Base-by-base conservation (phyloP, 1,140 invertebrate genomes). In the Magallana gigas region DNA sequence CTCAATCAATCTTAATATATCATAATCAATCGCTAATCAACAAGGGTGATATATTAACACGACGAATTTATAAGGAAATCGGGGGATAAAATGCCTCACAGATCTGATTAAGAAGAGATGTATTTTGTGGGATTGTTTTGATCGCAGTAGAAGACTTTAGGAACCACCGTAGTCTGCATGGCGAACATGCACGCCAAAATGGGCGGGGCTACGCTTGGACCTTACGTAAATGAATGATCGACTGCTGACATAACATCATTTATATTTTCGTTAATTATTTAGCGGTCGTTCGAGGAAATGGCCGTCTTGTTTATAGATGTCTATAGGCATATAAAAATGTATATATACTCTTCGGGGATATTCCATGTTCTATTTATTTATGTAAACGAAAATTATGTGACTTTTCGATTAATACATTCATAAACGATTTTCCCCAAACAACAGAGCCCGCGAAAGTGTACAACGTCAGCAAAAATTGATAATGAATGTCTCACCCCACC, bases 11-110 rank as follows among this genome's bases (percentile, higher is more conserved):
- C 68, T 76, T 23, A 76, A 76, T 76, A 76, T 76, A 76, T 76
- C 68, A 36, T 76, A 76, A 76, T 76, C 68, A 76, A 76, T 76
- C 68, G 68, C 68, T 76, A 76, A 76, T 76, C 68, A 76, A 9
- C 23, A 18, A 12, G 18, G 23, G 68, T 29, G 68, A 76, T 76
- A 23, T 29, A 76, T 76, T 76, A 71, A 76, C 68, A 29, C 18
- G 23, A 64, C 18, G 68, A 48, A 76, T 48, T 48, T 2, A 48
- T 62, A n/a, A 12, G n/a, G 23, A 23, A 76, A 23, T 12, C n/a
- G 11, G 68, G 68, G 36, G 23, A 23, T 29, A 76, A 76, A 36
- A 8, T 29, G 23, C 23, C 8, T 76, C 36, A 48, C 36, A 11
- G 7, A 76, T 76, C 68, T 76, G 68, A 76, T 76, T 76, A 76